Percentiles rank a stretch among this genome's conserved stretches.
phyloP scores from a whole-genome alignment of 2,888 invertebrate genomes.

The Eupithecia subumbrata region DNA sequence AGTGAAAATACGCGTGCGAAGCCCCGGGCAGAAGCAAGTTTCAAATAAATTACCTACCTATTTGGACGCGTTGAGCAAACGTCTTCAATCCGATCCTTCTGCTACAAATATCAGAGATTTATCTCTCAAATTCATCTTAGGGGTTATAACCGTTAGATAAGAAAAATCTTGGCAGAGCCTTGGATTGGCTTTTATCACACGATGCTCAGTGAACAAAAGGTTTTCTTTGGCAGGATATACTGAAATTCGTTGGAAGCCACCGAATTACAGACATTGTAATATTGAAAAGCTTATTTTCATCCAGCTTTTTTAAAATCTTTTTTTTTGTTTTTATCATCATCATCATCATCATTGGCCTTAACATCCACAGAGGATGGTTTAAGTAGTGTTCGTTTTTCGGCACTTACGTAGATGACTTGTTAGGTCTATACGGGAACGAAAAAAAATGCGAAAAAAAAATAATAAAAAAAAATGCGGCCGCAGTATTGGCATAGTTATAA shows the following conservation, averaged over 20 bases:
- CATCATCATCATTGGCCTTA: too few species aligned
- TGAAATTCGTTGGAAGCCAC: background rate
- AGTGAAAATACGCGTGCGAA: too few species aligned
- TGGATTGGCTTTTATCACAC: background rate
- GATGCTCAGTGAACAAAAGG: background rate
- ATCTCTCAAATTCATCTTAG: background rate
- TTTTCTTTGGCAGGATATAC: background rate
- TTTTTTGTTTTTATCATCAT: too few species aligned
- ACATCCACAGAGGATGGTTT: too few species aligned
- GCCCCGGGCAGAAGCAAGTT: too few species aligned
- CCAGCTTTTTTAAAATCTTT: background rate
- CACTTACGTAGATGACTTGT: too few species aligned
- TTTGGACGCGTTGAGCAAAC: background rate
- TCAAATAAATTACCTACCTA: background rate
- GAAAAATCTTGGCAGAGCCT: background rate
- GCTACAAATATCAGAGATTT: background rate
- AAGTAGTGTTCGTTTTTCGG: too few species aligned
- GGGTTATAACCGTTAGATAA: background rate
- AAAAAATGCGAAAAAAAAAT: too few species aligned
- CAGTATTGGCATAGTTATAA: too few species aligned
- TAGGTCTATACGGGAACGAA: too few species aligned
- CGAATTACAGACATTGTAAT: background rate
- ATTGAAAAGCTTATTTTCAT: background rate
- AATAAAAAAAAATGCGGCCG: too few species aligned
- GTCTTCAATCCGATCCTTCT: background rate